A percentile compares a stretch with the other conserved stretches of the same genome.
phyloP scores from a whole-genome alignment of 2,888 invertebrate genomes.

The Athetis lepigone region DNA sequence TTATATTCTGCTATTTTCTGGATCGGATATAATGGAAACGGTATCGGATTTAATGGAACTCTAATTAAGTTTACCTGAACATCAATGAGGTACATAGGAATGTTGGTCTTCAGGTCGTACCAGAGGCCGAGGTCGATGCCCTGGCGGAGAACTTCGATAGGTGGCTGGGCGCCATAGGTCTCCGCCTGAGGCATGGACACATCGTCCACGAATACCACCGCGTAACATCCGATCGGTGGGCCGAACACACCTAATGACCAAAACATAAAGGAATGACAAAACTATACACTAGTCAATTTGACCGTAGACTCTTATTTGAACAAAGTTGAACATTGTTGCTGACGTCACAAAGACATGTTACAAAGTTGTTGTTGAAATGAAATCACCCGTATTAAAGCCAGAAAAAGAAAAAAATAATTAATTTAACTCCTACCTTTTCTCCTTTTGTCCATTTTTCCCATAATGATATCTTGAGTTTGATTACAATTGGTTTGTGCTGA shows the following conservation, averaged over 20 bases:
- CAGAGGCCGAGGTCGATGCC: constrained; percentile 97
- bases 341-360: too few relatives aligned
- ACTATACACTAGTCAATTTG: too few relatives aligned
- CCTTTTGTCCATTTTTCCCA: constrained; percentile 97
- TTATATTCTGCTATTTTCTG: too few relatives aligned
- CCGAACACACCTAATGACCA: constrained; percentile 95
- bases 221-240: constrained; percentile 96
- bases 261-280: not conserved
- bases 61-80: constrained; percentile 91
- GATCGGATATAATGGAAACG: not conserved
- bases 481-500: constrained; percentile 98
- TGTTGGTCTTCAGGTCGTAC: constrained; percentile 96
- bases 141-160: constrained; percentile 97
- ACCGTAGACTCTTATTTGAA: too few relatives aligned
- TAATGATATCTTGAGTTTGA: constrained; percentile 98
- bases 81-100: constrained; percentile 95
- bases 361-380: too few relatives aligned
- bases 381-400: not conserved
- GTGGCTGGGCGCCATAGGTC: constrained; percentile 97
- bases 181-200: constrained; percentile 98
- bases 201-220: constrained; percentile 98
- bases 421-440: constrained; percentile 92
- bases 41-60: too few relatives aligned
- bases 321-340: too few relatives aligned
- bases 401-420: not conserved